Evolutionary conservation across 1,140 invertebrate genomes (phyloP).

Genomic region (Adoxophyes honmai): DNA sequence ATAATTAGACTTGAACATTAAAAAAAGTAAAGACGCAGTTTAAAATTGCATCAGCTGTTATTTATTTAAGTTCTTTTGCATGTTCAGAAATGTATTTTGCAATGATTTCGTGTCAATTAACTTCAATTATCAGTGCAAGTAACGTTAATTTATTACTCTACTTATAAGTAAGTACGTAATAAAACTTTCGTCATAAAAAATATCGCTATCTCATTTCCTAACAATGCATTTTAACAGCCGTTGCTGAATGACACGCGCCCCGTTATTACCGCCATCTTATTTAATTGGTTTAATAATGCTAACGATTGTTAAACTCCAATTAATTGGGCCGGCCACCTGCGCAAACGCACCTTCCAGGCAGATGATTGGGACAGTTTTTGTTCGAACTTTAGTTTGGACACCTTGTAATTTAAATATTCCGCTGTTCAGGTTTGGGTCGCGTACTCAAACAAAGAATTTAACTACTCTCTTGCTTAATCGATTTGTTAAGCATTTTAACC

Average conservation of each 20-base stretch:
- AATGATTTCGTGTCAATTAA: too few species aligned
- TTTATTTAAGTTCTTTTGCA: too few species aligned
- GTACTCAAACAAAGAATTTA: neutral
- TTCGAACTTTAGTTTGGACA: neutral
- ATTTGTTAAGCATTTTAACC: neutral
- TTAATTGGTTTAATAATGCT: conserved; percentile 1
- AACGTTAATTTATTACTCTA: too few species aligned
- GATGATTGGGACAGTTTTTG: conserved; percentile 20
- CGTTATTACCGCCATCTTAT: neutral
- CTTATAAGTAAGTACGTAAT: too few species aligned
- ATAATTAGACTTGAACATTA: too few species aligned
- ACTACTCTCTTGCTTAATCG: neutral
- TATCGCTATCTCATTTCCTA: neutral
- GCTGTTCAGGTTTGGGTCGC: neutral
- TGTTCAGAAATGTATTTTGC: too few species aligned
- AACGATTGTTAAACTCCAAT: conserved; percentile 27
- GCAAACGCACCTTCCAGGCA: conserved; percentile 19
- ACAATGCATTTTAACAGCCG: neutral
- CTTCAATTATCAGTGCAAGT: too few species aligned
- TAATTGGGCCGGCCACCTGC: conserved; percentile 15
- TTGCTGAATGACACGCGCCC: neutral
- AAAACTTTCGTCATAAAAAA: too few species aligned
- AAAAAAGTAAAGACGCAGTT: too few species aligned
- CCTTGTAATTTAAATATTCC: neutral
- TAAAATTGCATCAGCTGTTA: too few species aligned